Evolutionary conservation across 2,797 vertebrate genomes (phyloP), one percentile per base, ranked within the genome.

Genomic region (Acipenser ruthenus): DNA sequence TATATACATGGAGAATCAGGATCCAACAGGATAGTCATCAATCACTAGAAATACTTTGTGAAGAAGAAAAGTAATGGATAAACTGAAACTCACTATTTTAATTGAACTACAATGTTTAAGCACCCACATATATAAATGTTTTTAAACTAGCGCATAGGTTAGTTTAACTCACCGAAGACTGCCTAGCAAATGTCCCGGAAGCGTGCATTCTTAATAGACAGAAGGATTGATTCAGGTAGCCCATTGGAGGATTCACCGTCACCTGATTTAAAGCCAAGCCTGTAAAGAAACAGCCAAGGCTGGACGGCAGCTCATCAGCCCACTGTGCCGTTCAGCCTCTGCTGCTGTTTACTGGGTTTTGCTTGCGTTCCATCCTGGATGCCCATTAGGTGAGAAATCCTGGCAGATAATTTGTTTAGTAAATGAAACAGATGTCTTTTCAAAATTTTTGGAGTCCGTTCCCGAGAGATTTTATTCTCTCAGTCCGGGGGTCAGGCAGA

Each of bases 401-500:
- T 83, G 76, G 83, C 75, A 84, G 76, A 82, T 88, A 72, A 79
- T 87, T 74, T 83, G 83, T 87, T 87, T 83, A 82, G 88, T 81
- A 87, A 88, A 87, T 90, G 86, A 88, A 91, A 88, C 78, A 86
- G 81, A 87, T 86, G 81, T 90, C 82, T 85, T 77, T 78, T 83
- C 71, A 67, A 69, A 80, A 69, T 79, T 79, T 73, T 70, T 74
- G 71, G 65, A 69, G 73, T 71, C 68, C 50, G 59, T 69, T 70
- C 65, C 67, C 72, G 50, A 65, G 81, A 72, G 72, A 79, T 80
- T 67, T 12, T 72, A 68, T 70, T 79, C 77, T 74, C 78, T 86
- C 84, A 37, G 76, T 82, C 80, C 89, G 79, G 82, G 86, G 93
- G 93, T 94, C 90, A 92, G 88, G 84, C 86, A 84, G 87, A 92